Conservation (phyloP, 2,888 invertebrate species). For the Clistopyga incitator region DNA sequence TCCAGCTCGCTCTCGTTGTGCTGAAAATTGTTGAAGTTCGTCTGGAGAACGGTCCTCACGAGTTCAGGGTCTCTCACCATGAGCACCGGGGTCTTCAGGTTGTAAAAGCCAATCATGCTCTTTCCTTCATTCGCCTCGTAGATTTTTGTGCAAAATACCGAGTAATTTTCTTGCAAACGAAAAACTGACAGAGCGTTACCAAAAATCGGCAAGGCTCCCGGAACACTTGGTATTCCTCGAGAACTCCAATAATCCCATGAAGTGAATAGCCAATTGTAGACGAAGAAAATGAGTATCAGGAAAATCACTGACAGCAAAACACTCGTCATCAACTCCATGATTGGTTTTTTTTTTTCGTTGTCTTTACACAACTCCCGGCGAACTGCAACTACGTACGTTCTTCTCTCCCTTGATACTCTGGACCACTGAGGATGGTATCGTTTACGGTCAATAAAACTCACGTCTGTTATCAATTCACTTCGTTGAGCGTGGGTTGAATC, state of each 20-base stretch:
- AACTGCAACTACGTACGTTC: background rate
- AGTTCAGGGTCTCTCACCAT: conserved; percentile 51
- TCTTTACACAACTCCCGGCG: background rate
- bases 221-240: conserved; percentile 38
- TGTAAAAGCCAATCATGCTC: conserved; percentile 59
- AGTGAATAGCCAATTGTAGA: conserved; percentile 2
- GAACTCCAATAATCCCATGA: conserved; percentile 49
- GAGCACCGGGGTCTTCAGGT: conserved; percentile 29
- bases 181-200: conserved; percentile 45
- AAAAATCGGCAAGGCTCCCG: conserved; percentile 44
- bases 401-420: background rate
- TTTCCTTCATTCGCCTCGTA: background rate
- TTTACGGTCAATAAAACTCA: background rate
- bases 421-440: background rate
- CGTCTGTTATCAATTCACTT: background rate
- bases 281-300: background rate
- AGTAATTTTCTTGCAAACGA: background rate
- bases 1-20: conserved; percentile 9
- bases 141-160: background rate
- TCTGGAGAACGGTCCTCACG: conserved; percentile 39
- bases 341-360: background rate
- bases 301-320: background rate
- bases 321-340: conserved; percentile 14
- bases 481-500: no score
- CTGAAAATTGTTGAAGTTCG: conserved; percentile 20